phyloP scores from a whole-genome alignment of 23 tunicate genomes.

The Ciona savignyi region DNA sequence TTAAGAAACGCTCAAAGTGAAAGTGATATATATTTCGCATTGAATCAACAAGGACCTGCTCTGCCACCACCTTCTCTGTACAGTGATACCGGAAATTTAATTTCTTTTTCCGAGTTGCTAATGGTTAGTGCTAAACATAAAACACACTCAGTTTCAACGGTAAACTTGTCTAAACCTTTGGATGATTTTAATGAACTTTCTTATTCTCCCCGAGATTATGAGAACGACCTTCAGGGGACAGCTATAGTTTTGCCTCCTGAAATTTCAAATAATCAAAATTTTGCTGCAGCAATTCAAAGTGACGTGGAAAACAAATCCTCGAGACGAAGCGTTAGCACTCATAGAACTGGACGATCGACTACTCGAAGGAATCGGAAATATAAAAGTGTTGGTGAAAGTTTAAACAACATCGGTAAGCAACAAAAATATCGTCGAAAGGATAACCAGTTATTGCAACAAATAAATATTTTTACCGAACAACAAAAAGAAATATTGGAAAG shows the following conservation, averaged over 20 bases:
- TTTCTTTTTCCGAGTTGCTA: constrained; percentile 34
- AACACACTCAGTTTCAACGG: constrained; percentile 5
- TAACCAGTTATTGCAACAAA: not conserved
- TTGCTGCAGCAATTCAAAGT: not conserved
- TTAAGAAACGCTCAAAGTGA: constrained; percentile 5
- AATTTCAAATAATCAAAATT: not conserved
- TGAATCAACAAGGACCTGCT: not conserved
- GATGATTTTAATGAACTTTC: not conserved
- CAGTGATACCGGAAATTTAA: constrained; percentile 19
- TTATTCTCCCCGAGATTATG: not conserved
- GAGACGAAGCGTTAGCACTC: no score
- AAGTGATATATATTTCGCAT: not conserved
- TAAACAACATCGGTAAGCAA: not conserved
- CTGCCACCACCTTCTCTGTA: constrained; percentile 4
- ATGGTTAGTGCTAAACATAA: constrained; percentile 12
- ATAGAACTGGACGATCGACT: not conserved
- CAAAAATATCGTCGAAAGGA: not conserved
- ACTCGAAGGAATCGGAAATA: not conserved
- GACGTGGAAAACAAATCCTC: no score
- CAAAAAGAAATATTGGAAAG: constrained; percentile 7
- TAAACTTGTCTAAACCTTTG: not conserved
- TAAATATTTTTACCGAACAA: not conserved
- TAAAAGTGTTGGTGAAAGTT: not conserved
- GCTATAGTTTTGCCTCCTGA: not conserved
- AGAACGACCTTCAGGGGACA: not conserved